Percentiles rank a stretch among this genome's conserved stretches.
phyloP scores from a whole-genome alignment of 2,888 invertebrate species.

The Rhimphoctona megacephalus region DNA sequence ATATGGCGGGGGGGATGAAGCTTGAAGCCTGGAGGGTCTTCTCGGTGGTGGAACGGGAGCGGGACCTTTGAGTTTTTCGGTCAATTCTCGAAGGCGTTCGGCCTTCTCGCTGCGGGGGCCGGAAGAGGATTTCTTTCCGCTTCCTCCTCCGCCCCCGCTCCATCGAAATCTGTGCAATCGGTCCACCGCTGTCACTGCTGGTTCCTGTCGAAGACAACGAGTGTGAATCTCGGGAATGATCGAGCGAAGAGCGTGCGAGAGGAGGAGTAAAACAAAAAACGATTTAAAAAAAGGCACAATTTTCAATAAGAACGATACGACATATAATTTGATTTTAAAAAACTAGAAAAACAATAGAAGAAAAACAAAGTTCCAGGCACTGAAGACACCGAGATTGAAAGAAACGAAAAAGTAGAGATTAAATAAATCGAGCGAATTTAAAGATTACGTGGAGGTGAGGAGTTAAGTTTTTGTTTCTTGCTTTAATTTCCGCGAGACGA shows the following conservation, averaged over 20 bases:
- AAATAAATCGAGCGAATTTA: neutral
- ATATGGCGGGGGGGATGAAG: conserved; percentile 79
- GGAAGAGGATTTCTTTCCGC: conserved; percentile 81
- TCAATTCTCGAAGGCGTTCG: conserved; percentile 90
- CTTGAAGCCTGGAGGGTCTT: conserved; percentile 82
- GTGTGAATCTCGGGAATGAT: conserved; percentile 8
- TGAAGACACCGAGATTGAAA: neutral
- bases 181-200: conserved; percentile 90
- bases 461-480: conserved; percentile 2
- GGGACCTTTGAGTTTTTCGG: conserved; percentile 91
- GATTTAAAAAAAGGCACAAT: neutral
- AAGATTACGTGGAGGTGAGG: conserved; percentile 3
- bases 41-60: conserved; percentile 82
- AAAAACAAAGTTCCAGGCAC: neutral
- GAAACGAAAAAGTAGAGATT: neutral
- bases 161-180: conserved; percentile 91
- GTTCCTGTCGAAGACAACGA: conserved; percentile 76
- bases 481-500: neutral
- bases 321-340: neutral
- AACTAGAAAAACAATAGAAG: neutral
- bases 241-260: neutral
- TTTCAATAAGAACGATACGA: neutral
- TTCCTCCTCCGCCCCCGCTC: conserved; percentile 83
- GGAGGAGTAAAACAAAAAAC: conserved; percentile 5
- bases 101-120: conserved; percentile 88